Percentiles rank a stretch among this genome's conserved stretches.
These are phyloP conservation scores for Paratrypauchen microcephalus DNA, from an alignment of 2,797 vertebrate genomes.

Conservation along the genomic window DNA sequence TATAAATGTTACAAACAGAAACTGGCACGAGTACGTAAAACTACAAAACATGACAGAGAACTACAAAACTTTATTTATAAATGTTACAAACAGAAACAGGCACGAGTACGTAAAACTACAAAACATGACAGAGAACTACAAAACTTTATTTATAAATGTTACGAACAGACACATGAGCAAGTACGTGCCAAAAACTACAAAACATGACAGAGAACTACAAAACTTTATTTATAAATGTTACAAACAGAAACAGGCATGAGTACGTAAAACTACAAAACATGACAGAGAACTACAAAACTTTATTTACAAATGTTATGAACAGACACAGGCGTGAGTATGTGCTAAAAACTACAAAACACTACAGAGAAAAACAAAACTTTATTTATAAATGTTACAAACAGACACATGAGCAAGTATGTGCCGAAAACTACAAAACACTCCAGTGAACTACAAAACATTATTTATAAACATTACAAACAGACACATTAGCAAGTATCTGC, in stretches of 20 bases:
- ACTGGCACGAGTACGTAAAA: not conserved
- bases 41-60: not conserved
- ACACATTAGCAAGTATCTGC: too few relatives aligned
- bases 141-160: not conserved
- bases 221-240: not conserved
- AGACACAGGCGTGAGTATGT: not conserved
- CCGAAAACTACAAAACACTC: not conserved
- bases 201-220: not conserved
- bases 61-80: not conserved
- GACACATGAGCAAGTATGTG: not conserved
- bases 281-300: not conserved
- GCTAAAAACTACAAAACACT: not conserved
- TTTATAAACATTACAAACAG: not conserved
- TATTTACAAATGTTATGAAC: not conserved
- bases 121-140: not conserved
- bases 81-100: conserved; percentile 73
- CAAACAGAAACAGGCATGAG: not conserved
- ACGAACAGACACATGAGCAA: not conserved
- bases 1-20: not conserved
- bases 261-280: not conserved
- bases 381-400: not conserved
- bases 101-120: conserved; percentile 81
- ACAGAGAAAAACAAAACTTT: not conserved
- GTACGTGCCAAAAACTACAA: not conserved
- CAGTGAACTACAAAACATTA: not conserved